These are phyloP conservation scores for Sinosuthora webbiana DNA, from an alignment of 2,113 vertebrate genomes.

Conservation along the genomic window DNA sequence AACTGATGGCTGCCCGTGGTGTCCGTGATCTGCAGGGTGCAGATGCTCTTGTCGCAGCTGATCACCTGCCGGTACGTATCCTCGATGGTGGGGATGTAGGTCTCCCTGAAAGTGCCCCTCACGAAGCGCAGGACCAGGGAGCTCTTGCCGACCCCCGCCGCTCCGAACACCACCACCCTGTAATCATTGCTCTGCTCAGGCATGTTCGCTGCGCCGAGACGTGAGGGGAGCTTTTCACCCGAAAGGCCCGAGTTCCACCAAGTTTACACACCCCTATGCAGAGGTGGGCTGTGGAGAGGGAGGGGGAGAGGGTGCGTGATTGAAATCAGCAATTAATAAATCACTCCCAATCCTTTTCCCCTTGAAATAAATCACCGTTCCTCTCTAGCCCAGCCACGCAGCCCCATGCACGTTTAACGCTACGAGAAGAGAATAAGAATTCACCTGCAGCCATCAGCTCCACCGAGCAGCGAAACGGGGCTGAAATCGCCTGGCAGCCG, in stretches of 20 bases:
- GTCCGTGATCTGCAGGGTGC: constrained; percentile 78
- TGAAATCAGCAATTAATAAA: background rate
- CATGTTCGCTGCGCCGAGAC: constrained; percentile 31
- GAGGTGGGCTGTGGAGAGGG: background rate
- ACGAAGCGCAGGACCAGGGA: constrained; percentile 74
- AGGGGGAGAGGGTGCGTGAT: background rate
- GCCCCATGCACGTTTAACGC: background rate
- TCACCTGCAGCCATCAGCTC: constrained; percentile 42
- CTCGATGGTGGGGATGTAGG: constrained; percentile 73
- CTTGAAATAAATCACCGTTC: background rate
- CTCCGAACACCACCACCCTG: constrained; percentile 72
- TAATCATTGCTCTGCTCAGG: constrained; percentile 74
- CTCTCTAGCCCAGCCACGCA: background rate
- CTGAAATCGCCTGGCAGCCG: background rate
- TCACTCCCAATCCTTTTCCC: background rate
- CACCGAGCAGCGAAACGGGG: background rate
- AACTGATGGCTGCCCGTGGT: constrained; percentile 78
- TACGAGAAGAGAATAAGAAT: background rate
- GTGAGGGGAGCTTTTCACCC: background rate
- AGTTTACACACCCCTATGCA: background rate
- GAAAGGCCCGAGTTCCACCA: background rate
- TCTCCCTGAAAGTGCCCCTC: constrained; percentile 68
- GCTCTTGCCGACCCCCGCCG: constrained; percentile 75
- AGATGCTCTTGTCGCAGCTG: constrained; percentile 77
- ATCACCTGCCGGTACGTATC: constrained; percentile 77